Conservation (phyloP, 2,113 vertebrate genomes). For the Amphiprion ocellaris region DNA sequence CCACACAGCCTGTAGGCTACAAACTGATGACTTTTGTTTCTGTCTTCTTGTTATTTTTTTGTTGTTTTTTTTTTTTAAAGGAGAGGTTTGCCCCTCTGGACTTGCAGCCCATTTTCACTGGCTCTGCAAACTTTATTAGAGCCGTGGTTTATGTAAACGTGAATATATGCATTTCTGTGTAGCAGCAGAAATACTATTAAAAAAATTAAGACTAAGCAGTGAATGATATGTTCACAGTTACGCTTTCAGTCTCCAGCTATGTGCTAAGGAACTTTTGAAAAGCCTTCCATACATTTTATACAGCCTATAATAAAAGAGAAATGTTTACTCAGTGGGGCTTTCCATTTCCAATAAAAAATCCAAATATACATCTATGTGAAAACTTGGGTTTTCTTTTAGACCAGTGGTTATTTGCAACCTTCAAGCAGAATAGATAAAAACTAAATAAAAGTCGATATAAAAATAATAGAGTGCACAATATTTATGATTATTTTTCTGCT, state of each 20-base stretch:
- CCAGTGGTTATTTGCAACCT: no score
- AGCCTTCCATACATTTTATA: not conserved
- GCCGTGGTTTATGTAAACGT: not conserved
- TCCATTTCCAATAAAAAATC: no score
- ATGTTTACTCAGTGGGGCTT: not conserved
- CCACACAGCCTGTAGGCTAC: slow-evolving; percentile 34
- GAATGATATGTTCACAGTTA: not conserved
- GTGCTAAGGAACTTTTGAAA: not conserved
- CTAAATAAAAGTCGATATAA: no score
- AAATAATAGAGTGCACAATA: no score
- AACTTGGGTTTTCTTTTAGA: no score
- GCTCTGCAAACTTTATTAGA: slow-evolving; percentile 16
- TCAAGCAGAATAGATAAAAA: no score
- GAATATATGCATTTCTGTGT: not conserved
- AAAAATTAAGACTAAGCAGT: not conserved
- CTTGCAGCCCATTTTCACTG: slow-evolving; percentile 15
- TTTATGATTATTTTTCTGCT: not conserved
- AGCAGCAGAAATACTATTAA: not conserved
- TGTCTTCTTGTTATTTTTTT: not conserved
- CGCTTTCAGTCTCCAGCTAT: not conserved
- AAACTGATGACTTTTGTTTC: slow-evolving; percentile 26
- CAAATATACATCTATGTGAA: no score
- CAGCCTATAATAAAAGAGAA: not conserved
- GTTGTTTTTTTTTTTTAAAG: not conserved
- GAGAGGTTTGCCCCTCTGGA: slow-evolving; percentile 32